Conservation (phyloP, 2,888 invertebrate genomes). For the Colletes collaris region DNA sequence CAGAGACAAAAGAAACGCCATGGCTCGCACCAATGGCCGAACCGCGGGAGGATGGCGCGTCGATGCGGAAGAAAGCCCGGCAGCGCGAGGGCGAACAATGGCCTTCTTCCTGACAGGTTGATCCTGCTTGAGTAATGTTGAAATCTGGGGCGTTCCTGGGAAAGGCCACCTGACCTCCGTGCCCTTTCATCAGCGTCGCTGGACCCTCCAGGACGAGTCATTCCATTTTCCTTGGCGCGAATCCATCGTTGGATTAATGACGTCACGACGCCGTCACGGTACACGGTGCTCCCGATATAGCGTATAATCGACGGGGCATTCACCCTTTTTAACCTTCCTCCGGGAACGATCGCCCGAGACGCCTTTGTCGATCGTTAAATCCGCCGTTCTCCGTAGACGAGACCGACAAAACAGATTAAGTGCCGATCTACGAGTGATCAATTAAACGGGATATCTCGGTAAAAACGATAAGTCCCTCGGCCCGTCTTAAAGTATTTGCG, state of each 20-base stretch:
- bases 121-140: slow-evolving; percentile 83
- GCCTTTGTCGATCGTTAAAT: slow-evolving; percentile 14
- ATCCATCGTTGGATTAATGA: slow-evolving; percentile 62
- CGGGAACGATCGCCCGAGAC: slow-evolving; percentile 1
- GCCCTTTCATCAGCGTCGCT: slow-evolving; percentile 63
- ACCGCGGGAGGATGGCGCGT: slow-evolving; percentile 46
- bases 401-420: slow-evolving; percentile 46
- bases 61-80: slow-evolving; percentile 72
- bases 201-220: slow-evolving; percentile 69
- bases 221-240: slow-evolving; percentile 50
- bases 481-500: slow-evolving; percentile 24
- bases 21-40: slow-evolving; percentile 43
- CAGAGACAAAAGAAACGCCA: slow-evolving; percentile 39
- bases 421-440: slow-evolving; percentile 41
- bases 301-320: slow-evolving; percentile 18
- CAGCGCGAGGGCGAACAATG: slow-evolving; percentile 77
- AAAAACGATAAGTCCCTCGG: slow-evolving; percentile 14
- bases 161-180: slow-evolving; percentile 79
- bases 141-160: slow-evolving; percentile 83
- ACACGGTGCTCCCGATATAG: neutral
- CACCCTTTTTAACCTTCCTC: slow-evolving; percentile 20
- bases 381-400: slow-evolving; percentile 6
- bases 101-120: slow-evolving; percentile 79
- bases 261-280: slow-evolving; percentile 16
- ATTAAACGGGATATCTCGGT: slow-evolving; percentile 39